Evolutionary conservation across 1,140 invertebrate species (phyloP).

Genomic region (Drosophila grimshawi): DNA sequence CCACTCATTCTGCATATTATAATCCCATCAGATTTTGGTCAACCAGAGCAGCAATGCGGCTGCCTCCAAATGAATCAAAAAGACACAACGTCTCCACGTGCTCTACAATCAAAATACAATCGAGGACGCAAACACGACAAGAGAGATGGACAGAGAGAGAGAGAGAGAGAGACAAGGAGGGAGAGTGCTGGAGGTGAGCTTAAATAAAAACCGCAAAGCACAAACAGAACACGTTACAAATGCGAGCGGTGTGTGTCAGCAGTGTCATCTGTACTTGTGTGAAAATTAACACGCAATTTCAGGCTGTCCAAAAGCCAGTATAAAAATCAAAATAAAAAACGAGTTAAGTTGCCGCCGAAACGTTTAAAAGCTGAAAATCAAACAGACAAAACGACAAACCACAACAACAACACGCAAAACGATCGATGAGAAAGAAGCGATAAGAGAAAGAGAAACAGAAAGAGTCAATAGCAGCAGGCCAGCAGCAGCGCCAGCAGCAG

Average conservation of each 20-base stretch:
- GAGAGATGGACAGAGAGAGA: constrained; percentile 6
- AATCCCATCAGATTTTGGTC: constrained; percentile 41
- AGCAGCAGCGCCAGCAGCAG: constrained; percentile 15
- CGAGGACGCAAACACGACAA: constrained; percentile 53
- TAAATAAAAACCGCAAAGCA: constrained; percentile 65
- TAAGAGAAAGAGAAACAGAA: constrained; percentile 22
- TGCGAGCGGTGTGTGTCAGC: constrained; percentile 36
- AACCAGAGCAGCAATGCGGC: constrained; percentile 45
- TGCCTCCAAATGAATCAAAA: constrained; percentile 67
- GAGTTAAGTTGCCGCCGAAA: constrained; percentile 52
- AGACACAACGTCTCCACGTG: constrained; percentile 44
- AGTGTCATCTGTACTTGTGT: constrained; percentile 46
- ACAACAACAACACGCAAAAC: constrained; percentile 56
- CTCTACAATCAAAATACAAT: constrained; percentile 75
- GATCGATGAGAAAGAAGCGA: constrained; percentile 63
- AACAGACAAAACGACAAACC: constrained; percentile 64
- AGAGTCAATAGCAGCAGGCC: neutral
- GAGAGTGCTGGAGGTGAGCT: neutral
- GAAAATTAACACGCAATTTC: constrained; percentile 81
- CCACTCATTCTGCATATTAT: neutral
- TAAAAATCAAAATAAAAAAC: constrained; percentile 68
- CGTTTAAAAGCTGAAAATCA: constrained; percentile 78
- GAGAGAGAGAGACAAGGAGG: neutral
- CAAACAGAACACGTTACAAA: constrained; percentile 64
- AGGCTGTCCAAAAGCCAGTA: constrained; percentile 49